Evolutionary conservation across 2,888 invertebrate species (phyloP), one percentile per base, ranked within the genome.

Genomic region (Latrodectus hesperus): DNA sequence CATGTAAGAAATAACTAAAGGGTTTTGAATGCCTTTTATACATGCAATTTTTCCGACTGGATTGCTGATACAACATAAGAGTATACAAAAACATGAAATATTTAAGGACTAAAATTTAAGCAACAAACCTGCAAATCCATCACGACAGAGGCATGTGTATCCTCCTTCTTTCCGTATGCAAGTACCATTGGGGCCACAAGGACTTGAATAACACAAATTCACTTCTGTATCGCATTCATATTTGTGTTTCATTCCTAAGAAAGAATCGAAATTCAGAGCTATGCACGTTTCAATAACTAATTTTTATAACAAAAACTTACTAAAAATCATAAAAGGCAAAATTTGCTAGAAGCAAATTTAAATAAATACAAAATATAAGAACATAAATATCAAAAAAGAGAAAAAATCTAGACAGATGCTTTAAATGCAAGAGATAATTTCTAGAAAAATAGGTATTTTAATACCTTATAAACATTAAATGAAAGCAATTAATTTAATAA

Each of bases 211-310:
- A 92, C 99, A 99, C 1, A 99, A 93, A 92, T 99, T 98, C 3
- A 99, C 97, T 92, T 99, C 99, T 0, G 97, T 97, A 91, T 99
- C 98, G 91, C 99, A 99, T 90, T 98, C 94, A 92, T 97, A 98
- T 91, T 97, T 96, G 90, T 97, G 96, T 89, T 95, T 94, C 88
- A 96, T 96, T 1, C 98, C 97, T 94, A 91, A 79, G 90, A 38
- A 38, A 38, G 38, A 38, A 38, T 38, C 1, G 38, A 38, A 38
- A 38, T 38, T 38, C 6, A 38, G 38, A 38, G 38, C 4, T 38
- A 6, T 1, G 38, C 4, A 38, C 38, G 38, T 38, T 38, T 38
- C 6, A 38, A 38, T 38, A 74, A 65, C 17, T 10, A 53, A 55
- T 53, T 22, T 11, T 16, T 8, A 2, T 9, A 49, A 49, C 1